These are phyloP conservation scores for Pomacea canaliculata DNA, from an alignment of 2,888 invertebrate genomes.

Conservation along the genomic window DNA sequence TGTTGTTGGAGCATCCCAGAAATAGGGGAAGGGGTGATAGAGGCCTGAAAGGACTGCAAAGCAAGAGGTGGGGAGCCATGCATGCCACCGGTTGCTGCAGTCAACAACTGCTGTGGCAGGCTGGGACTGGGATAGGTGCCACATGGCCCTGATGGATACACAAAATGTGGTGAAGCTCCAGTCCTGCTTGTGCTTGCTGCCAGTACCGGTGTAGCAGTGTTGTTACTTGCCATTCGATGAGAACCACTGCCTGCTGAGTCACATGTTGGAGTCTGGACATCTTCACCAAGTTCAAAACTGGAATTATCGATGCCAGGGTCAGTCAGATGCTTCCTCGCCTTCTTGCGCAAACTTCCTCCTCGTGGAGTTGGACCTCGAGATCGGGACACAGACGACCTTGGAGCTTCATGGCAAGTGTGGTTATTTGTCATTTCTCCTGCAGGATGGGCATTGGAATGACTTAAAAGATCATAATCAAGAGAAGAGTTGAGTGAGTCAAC, in stretches of 20 bases:
- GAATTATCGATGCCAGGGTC: constrained; percentile 45
- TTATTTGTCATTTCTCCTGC: not conserved
- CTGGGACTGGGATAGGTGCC: constrained; percentile 22
- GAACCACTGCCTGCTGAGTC: constrained; percentile 13
- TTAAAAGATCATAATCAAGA: constrained; percentile 12
- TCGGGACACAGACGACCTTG: constrained; percentile 23
- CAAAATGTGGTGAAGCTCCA: constrained; percentile 10
- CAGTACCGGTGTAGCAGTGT: not conserved
- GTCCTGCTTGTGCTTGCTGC: not conserved
- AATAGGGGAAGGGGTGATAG: not conserved
- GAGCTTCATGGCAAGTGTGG: not conserved
- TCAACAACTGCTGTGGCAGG: constrained; percentile 12
- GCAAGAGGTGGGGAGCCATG: no score
- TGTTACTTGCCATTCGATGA: constrained; percentile 7
- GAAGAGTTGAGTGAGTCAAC: constrained; percentile 22
- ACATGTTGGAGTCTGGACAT: constrained; percentile 26
- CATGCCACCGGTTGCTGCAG: not conserved
- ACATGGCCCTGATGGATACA: constrained; percentile 13
- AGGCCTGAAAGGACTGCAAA: no score
- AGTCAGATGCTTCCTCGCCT: constrained; percentile 15
- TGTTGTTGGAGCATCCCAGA: constrained; percentile 16
- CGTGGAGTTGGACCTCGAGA: constrained; percentile 24
- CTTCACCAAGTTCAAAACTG: constrained; percentile 44
- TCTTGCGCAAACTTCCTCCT: constrained; percentile 12
- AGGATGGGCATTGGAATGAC: constrained; percentile 29